Evolutionary conservation across 2,797 vertebrate genomes (phyloP).

Genomic region (Gambelia wislizenii): DNA sequence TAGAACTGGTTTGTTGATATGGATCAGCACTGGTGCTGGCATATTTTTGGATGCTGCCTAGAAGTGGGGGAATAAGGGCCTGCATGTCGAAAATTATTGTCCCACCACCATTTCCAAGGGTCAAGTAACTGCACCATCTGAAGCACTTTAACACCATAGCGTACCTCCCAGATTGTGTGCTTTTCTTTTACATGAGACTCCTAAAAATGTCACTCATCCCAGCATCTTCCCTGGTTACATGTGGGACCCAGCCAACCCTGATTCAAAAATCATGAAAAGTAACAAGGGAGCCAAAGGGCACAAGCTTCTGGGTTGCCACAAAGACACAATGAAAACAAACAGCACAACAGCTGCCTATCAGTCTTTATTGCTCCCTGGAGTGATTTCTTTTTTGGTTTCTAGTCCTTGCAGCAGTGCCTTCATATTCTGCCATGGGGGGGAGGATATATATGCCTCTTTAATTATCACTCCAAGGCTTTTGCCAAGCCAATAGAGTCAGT

Average conservation of each 20-base stretch:
- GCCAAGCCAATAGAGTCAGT: slow-evolving; percentile 33
- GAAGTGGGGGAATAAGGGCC: too few relatives aligned
- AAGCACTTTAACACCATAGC: too few relatives aligned
- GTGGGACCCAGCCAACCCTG: neutral
- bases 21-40: too few relatives aligned
- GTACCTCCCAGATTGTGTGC: neutral
- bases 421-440: slow-evolving; percentile 12
- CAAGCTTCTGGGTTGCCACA: slow-evolving; percentile 16
- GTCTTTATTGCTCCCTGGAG: slow-evolving; percentile 39
- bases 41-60: too few relatives aligned
- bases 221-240: neutral
- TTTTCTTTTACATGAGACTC: neutral
- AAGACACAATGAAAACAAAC: slow-evolving; percentile 33
- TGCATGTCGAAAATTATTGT: neutral
- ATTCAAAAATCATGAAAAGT: slow-evolving; percentile 35
- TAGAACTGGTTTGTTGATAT: too few relatives aligned
- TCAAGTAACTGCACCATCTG: neutral
- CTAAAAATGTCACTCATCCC: neutral
- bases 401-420: slow-evolving; percentile 25
- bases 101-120: neutral
- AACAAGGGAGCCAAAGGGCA: slow-evolving; percentile 39
- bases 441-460: slow-evolving; percentile 17
- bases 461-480: slow-evolving; percentile 52
- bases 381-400: slow-evolving; percentile 38
- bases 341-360: slow-evolving; percentile 27